phyloP scores from a whole-genome alignment of 1,140 invertebrate species.

The Solen grandis region DNA sequence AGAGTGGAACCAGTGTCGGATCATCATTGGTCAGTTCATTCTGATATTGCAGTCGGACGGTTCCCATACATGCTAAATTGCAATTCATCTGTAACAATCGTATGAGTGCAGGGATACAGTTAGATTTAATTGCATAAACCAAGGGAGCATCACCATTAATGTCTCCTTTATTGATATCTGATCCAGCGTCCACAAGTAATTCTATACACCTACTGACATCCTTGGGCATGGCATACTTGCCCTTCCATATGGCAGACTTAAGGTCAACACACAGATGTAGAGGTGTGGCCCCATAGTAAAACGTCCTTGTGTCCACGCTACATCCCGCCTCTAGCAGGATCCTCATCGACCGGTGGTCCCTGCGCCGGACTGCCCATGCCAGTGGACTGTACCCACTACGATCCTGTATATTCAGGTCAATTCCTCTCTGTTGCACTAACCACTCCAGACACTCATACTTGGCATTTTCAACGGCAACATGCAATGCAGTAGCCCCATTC shows the following conservation, averaged over 20 bases:
- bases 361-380: conserved; percentile 19
- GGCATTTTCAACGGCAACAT: conserved; percentile 39
- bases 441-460: conserved; percentile 26
- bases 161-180: conserved; percentile 41
- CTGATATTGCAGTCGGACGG: no score
- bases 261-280: conserved; percentile 32
- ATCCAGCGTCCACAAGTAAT: conserved; percentile 1
- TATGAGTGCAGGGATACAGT: conserved; percentile 29
- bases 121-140: conserved; percentile 38
- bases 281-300: neutral
- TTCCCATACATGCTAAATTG: conserved; percentile 10
- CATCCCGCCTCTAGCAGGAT: conserved; percentile 40
- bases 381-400: conserved; percentile 36
- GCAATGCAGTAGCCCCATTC: conserved; percentile 46
- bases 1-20: conserved; percentile 19
- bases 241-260: conserved; percentile 34
- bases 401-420: conserved; percentile 43
- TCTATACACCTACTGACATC: conserved; percentile 38
- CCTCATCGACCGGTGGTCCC: conserved; percentile 33
- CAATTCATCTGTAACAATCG: conserved; percentile 33
- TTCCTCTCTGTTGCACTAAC: conserved; percentile 11
- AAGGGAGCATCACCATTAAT: conserved; percentile 31
- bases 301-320: conserved; percentile 38
- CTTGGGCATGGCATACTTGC: neutral
- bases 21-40: conserved; percentile 9